Conservation (phyloP, 2,113 vertebrate species). For the Zosterops pallidus region DNA sequence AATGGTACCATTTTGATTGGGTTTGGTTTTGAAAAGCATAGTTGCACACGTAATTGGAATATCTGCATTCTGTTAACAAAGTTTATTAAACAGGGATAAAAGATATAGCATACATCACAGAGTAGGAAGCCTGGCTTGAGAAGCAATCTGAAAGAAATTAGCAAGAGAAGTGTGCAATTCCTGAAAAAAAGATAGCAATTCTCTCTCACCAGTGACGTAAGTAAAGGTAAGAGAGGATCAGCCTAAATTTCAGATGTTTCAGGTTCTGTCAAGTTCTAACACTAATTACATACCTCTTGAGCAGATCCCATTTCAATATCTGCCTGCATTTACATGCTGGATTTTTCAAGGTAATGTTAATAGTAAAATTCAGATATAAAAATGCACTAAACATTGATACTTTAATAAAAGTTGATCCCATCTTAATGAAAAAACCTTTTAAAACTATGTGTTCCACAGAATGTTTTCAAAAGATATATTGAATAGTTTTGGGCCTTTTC, state of each 20-base stretch:
- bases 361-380: neutral
- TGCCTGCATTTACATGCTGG: neutral
- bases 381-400: neutral
- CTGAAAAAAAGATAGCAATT: neutral
- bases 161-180: neutral
- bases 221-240: neutral
- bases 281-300: neutral
- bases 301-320: neutral
- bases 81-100: neutral
- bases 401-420: neutral
- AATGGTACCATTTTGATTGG: neutral
- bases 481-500: constrained; percentile 2
- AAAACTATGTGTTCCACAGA: neutral
- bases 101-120: neutral
- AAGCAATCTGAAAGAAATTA: neutral
- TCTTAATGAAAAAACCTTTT: constrained; percentile 7
- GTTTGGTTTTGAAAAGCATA: neutral
- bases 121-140: neutral
- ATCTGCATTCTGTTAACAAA: neutral
- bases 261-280: neutral
- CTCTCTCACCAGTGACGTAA: neutral
- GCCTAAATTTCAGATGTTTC: neutral
- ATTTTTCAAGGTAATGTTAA: neutral
- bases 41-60: neutral
- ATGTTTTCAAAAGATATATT: constrained; percentile 11